Evolutionary conservation across 2,888 invertebrate genomes (phyloP).

Genomic region (Polia nebulosa): DNA sequence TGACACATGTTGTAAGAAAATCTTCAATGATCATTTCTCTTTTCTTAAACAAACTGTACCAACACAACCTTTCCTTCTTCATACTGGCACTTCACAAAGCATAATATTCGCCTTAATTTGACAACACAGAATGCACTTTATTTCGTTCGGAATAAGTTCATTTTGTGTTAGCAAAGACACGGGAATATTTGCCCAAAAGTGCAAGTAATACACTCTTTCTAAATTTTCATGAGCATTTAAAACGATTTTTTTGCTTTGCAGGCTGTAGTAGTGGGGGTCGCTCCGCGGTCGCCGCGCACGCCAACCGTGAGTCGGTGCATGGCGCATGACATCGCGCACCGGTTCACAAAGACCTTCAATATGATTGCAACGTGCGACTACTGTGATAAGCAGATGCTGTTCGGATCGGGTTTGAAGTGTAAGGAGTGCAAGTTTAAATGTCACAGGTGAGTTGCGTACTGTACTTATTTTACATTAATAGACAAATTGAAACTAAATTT

Average conservation of each 20-base stretch:
- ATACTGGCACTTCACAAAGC: neutral
- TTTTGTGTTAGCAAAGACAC: constrained; percentile 11
- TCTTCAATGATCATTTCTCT: constrained; percentile 12
- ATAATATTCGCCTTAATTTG: neutral
- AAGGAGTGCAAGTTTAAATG: constrained; percentile 98
- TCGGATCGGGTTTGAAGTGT: constrained; percentile 96
- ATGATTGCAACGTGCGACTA: constrained; percentile 97
- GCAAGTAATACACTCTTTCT: neutral
- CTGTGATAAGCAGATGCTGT: constrained; percentile 97
- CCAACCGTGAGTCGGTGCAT: constrained; percentile 93
- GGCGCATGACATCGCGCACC: constrained; percentile 97
- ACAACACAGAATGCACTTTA: constrained; percentile 10
- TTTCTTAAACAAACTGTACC: constrained; percentile 22
- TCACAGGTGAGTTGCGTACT: constrained; percentile 91
- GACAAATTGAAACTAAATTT: too few species aligned
- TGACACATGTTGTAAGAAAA: neutral
- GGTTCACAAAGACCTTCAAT: constrained; percentile 97
- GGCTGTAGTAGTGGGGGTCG: constrained; percentile 69
- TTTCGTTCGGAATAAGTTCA: neutral
- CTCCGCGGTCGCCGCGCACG: constrained; percentile 93
- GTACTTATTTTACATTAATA: too few species aligned
- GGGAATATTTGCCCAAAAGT: neutral
- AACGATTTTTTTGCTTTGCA: neutral
- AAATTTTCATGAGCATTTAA: neutral
- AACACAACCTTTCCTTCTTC: neutral